Evolutionary conservation across 2,113 vertebrate genomes (phyloP).

Genomic region (Silurus glanis): DNA sequence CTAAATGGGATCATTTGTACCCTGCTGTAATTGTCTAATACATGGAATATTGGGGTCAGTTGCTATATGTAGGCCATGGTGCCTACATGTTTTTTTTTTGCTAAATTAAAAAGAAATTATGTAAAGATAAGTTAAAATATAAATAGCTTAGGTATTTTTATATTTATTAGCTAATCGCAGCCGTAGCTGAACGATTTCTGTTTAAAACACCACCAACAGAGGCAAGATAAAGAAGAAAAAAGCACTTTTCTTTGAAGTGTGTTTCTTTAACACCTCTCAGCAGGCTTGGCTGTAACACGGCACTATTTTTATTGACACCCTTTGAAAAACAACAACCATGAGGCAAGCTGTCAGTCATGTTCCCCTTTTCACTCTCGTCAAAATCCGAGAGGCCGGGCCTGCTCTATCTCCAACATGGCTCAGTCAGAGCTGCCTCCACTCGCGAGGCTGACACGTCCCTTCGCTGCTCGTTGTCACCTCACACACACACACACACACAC

Average conservation of each 20-base stretch:
- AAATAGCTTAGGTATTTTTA: neutral
- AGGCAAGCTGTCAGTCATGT: slow-evolving; percentile 54
- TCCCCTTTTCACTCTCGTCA: slow-evolving; percentile 39
- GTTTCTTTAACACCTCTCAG: slow-evolving; percentile 42
- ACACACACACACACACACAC: slow-evolving; percentile 52
- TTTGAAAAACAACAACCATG: slow-evolving; percentile 58
- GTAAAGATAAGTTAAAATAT: neutral
- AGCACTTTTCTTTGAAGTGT: slow-evolving; percentile 24
- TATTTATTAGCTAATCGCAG: slow-evolving; percentile 7
- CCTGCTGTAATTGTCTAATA: slow-evolving; percentile 29
- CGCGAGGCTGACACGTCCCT: slow-evolving; percentile 51
- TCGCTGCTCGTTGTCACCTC: slow-evolving; percentile 55
- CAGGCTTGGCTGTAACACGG: slow-evolving; percentile 28
- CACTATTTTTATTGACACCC: slow-evolving; percentile 56
- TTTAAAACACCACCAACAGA: slow-evolving; percentile 9
- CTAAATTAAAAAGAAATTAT: neutral
- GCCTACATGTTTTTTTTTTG: neutral
- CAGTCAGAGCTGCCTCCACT: slow-evolving; percentile 52
- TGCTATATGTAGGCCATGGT: neutral
- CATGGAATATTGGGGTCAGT: slow-evolving; percentile 33
- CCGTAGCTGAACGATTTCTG: neutral
- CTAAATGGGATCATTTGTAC: slow-evolving; percentile 21
- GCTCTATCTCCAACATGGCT: slow-evolving; percentile 52
- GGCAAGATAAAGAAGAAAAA: neutral
- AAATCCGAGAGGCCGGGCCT: slow-evolving; percentile 41